phyloP scores from a whole-genome alignment of 2,113 vertebrate genomes.

The Oryctolagus cuniculus region mOryCun1.1 NC_091453.1:35534001-35534500 shows the following conservation, averaged over 20 bases:
- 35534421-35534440: conserved; percentile 76
- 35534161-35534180: conserved; percentile 77
- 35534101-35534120: conserved; percentile 74
- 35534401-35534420: conserved; percentile 81
- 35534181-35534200: conserved; percentile 74
- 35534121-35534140: conserved; percentile 70
- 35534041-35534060: conserved; percentile 63
- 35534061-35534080: conserved; percentile 64
- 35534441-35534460: conserved; percentile 82
- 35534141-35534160: conserved; percentile 56
- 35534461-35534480: conserved; percentile 81
- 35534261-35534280: conserved; percentile 71
- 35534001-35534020: conserved; percentile 17
- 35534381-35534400: conserved; percentile 51
- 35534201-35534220: conserved; percentile 65
- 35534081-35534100: conserved; percentile 66
- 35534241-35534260: conserved; percentile 74
- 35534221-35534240: conserved; percentile 55
- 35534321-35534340: conserved; percentile 56
- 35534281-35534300: conserved; percentile 65
- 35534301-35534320: conserved; percentile 59
- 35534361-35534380: conserved; percentile 60
- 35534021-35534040: background rate
- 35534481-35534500: conserved; percentile 78
- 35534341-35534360: conserved; percentile 46